A percentile compares a stretch with the other conserved stretches of the same genome.
Evolutionary conservation across 2,797 vertebrate species (phyloP).

Genomic region (Enteromius mattozi): DNA sequence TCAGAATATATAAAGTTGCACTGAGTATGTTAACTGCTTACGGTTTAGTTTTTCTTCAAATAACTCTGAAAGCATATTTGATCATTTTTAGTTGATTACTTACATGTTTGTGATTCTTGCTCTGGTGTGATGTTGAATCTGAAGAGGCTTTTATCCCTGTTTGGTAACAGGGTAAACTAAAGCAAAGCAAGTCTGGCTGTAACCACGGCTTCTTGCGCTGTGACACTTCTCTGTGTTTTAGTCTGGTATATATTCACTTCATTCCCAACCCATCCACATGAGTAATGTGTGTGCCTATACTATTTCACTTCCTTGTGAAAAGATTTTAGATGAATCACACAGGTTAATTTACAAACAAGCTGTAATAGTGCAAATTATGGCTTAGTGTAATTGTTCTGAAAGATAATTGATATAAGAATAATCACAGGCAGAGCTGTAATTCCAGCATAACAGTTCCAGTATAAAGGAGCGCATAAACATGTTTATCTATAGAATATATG

Average conservation of each 20-base stretch:
- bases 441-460: not conserved
- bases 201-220: slow-evolving; percentile 18
- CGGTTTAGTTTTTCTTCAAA: not conserved
- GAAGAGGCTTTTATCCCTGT: not conserved
- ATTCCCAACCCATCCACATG: slow-evolving; percentile 32
- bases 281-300: not conserved
- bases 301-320: not conserved
- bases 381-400: slow-evolving; percentile 31
- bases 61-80: not conserved
- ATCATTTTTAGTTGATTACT: not conserved
- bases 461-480: no score
- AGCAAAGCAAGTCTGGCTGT: slow-evolving; percentile 13
- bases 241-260: slow-evolving; percentile 5
- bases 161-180: not conserved
- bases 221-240: not conserved
- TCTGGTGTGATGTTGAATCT: not conserved
- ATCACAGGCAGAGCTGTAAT: not conserved
- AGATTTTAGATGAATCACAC: slow-evolving; percentile 13
- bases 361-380: not conserved
- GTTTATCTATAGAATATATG: not conserved
- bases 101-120: slow-evolving; percentile 21
- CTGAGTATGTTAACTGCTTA: not conserved
- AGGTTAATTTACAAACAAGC: not conserved
- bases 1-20: not conserved
- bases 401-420: slow-evolving; percentile 19